Percentiles rank a stretch among this genome's conserved stretches.
These are phyloP conservation scores for Alca torda DNA, from an alignment of 2,797 vertebrate species.

Conservation along the genomic window DNA sequence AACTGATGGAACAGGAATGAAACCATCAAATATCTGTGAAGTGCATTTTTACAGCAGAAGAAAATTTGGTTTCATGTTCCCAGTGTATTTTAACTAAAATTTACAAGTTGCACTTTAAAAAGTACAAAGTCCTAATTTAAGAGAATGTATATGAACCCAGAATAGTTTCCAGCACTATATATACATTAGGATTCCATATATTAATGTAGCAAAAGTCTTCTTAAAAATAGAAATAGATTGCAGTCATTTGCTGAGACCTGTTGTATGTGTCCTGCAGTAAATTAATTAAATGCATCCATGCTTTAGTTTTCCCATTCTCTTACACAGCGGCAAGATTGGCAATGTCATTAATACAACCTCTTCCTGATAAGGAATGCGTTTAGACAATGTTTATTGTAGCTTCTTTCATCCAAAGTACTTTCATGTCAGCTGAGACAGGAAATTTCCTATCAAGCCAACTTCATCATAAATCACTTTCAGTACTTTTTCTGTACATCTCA, in stretches of 20 bases:
- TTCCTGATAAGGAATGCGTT: background rate
- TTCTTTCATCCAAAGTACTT: background rate
- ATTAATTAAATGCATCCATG: background rate
- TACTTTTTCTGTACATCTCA: background rate
- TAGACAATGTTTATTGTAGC: background rate
- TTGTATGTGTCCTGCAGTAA: background rate
- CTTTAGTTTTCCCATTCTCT: background rate
- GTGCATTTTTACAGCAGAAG: background rate
- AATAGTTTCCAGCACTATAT: background rate
- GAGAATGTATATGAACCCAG: background rate
- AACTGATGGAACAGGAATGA: background rate
- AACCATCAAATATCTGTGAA: background rate
- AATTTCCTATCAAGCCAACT: background rate
- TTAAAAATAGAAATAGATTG: background rate
- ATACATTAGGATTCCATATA: background rate
- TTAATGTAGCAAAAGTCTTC: background rate
- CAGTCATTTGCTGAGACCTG: background rate
- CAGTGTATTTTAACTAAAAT: background rate
- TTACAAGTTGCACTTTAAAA: background rate
- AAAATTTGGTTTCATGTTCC: background rate
- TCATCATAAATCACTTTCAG: background rate
- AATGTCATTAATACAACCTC: background rate
- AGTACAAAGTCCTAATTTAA: background rate
- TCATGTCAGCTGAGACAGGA: background rate
- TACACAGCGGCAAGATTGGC: background rate